These are phyloP conservation scores for Hapalemur alaotrensis DNA, from an alignment of 2,797 vertebrate species.

Conservation along the genomic window DNA sequence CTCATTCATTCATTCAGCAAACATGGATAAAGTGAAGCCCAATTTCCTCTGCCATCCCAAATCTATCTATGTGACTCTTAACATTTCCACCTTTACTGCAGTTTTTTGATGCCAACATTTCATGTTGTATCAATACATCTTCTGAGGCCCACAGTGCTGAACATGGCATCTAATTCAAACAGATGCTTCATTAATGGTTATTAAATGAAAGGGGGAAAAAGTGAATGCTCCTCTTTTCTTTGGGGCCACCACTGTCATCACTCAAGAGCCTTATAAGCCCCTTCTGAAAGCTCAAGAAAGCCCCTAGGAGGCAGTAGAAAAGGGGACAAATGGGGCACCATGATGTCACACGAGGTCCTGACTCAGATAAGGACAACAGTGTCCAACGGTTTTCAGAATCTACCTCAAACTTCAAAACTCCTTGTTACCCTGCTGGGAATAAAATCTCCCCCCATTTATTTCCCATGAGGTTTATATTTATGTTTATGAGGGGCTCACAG, in stretches of 20 bases:
- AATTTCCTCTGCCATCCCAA: background rate
- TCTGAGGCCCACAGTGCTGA: background rate
- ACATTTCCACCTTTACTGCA: background rate
- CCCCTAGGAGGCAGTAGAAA: background rate
- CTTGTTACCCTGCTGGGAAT: background rate
- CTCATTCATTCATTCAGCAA: background rate
- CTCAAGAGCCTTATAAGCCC: background rate
- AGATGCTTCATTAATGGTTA: background rate
- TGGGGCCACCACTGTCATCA: background rate
- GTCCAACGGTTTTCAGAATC: background rate
- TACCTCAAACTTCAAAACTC: background rate
- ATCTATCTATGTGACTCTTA: background rate
- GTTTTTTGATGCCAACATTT: background rate
- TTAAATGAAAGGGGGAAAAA: background rate
- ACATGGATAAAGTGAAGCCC: background rate
- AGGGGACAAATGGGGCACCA: background rate
- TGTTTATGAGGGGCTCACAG: background rate
- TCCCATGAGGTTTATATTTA: background rate
- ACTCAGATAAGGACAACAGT: background rate
- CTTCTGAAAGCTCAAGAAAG: background rate
- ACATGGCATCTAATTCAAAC: background rate
- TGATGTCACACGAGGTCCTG: background rate
- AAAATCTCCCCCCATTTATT: background rate
- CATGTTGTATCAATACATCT: background rate
- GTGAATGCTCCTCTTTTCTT: too few species aligned